phyloP scores from a whole-genome alignment of 2,888 invertebrate species.

The Drosophila mettleri region DNA sequence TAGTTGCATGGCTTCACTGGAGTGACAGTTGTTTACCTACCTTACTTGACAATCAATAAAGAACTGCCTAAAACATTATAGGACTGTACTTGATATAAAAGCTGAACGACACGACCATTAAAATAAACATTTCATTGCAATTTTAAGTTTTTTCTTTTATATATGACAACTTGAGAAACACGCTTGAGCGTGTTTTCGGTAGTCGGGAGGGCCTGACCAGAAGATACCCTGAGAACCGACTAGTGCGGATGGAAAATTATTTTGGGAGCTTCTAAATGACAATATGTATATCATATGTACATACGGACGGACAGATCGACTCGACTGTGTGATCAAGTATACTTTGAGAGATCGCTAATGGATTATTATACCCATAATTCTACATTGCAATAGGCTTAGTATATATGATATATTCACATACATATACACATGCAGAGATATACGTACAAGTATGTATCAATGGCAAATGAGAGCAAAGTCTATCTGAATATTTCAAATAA shows the following conservation, averaged over 20 bases:
- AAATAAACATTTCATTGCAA: background rate
- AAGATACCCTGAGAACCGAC: background rate
- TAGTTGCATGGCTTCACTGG: conserved; percentile 17
- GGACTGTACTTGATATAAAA: background rate
- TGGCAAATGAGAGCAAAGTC: conserved; percentile 2
- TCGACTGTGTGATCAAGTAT: no score
- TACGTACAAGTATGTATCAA: background rate
- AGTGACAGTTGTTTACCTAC: conserved; percentile 15
- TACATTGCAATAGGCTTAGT: no score
- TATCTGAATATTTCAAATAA: background rate
- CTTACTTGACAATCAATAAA: conserved; percentile 13
- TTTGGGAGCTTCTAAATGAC: no score
- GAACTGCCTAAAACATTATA: conserved; percentile 5
- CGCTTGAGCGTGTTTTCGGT: background rate
- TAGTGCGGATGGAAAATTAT: no score
- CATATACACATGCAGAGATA: no score
- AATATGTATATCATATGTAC: no score
- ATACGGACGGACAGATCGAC: no score
- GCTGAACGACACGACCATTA: background rate
- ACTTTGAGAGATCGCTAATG: no score
- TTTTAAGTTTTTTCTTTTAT: no score
- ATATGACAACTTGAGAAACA: background rate
- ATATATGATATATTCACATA: no score
- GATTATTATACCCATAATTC: no score
- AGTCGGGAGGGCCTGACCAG: background rate